These are phyloP conservation scores for Drosophila eohydei DNA, from an alignment of 2,888 invertebrate species.

Conservation along the genomic window DNA sequence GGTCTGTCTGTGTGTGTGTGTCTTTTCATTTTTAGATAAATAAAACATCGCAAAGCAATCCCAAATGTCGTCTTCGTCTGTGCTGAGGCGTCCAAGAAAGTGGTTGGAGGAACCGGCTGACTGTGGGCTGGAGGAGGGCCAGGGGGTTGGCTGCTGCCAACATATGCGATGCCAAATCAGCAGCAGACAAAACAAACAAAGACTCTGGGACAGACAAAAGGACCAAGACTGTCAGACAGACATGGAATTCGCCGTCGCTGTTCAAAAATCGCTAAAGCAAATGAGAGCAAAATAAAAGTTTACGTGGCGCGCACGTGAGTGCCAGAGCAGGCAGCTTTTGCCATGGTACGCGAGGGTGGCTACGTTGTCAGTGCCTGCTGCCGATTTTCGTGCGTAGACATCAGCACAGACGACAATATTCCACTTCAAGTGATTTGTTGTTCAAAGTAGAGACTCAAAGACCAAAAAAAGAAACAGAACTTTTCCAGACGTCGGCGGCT, in stretches of 20 bases:
- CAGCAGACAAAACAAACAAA: conserved; percentile 79
- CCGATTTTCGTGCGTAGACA: conserved; percentile 64
- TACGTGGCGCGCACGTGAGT: conserved; percentile 60
- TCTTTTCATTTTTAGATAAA: conserved; percentile 74
- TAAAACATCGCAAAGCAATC: conserved; percentile 66
- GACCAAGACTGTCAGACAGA: conserved; percentile 24
- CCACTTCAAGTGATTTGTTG: conserved; percentile 73
- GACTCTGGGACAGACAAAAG: conserved; percentile 65
- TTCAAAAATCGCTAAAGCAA: conserved; percentile 56
- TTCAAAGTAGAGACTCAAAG: conserved; percentile 44
- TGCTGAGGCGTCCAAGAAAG: conserved; percentile 3
- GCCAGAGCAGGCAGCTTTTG: conserved; percentile 26
- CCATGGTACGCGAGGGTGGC: not conserved
- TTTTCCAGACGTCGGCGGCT: conserved; percentile 68
- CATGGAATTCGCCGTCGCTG: conserved; percentile 35
- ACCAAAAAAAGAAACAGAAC: conserved; percentile 36
- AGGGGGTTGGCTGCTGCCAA: conserved; percentile 25
- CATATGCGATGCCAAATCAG: conserved; percentile 78
- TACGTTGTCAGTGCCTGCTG: conserved; percentile 45
- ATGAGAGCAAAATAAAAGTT: conserved; percentile 59
- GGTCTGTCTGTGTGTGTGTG: conserved; percentile 17
- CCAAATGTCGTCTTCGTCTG: conserved; percentile 55
- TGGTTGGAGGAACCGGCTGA: not conserved
- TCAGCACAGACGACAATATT: conserved; percentile 70
- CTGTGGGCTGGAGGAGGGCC: not conserved